These are phyloP conservation scores for Diplolepis rosae DNA, from an alignment of 2,888 invertebrate genomes.

Conservation along the genomic window DNA sequence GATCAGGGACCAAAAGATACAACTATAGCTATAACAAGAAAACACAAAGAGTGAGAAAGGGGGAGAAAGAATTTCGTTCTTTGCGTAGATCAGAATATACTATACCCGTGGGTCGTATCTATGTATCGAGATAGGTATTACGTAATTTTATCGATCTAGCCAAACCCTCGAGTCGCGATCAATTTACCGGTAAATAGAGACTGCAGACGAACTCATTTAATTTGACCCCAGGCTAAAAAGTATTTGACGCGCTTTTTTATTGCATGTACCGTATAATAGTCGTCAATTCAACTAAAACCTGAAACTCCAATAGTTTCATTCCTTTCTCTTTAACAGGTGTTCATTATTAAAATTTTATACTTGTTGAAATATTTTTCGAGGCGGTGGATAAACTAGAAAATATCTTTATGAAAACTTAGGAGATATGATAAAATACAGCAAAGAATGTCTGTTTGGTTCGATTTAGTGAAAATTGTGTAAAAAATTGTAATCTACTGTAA, in stretches of 20 bases:
- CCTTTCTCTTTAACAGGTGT: neutral
- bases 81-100: slow-evolving; percentile 36
- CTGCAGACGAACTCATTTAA: slow-evolving; percentile 41
- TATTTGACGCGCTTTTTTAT: neutral
- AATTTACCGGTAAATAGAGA: slow-evolving; percentile 45
- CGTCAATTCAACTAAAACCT: neutral
- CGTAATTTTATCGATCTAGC: slow-evolving; percentile 40
- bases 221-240: slow-evolving; percentile 15
- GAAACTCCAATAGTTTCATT: neutral
- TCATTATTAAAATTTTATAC: neutral
- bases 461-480: too few relatives aligned
- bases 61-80: slow-evolving; percentile 45
- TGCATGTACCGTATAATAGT: too few relatives aligned
- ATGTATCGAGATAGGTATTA: slow-evolving; percentile 38
- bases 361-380: too few relatives aligned
- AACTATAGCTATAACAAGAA: slow-evolving; percentile 29
- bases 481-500: too few relatives aligned
- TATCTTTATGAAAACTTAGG: too few relatives aligned
- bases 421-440: too few relatives aligned
- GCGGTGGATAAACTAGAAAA: too few relatives aligned
- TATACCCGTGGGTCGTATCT: slow-evolving; percentile 30
- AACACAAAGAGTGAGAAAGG: slow-evolving; percentile 36
- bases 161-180: slow-evolving; percentile 53
- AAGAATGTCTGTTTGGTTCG: too few relatives aligned
- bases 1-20: slow-evolving; percentile 35